Conservation (phyloP, 2,888 invertebrate genomes). For the Andrena trimmerana region DNA sequence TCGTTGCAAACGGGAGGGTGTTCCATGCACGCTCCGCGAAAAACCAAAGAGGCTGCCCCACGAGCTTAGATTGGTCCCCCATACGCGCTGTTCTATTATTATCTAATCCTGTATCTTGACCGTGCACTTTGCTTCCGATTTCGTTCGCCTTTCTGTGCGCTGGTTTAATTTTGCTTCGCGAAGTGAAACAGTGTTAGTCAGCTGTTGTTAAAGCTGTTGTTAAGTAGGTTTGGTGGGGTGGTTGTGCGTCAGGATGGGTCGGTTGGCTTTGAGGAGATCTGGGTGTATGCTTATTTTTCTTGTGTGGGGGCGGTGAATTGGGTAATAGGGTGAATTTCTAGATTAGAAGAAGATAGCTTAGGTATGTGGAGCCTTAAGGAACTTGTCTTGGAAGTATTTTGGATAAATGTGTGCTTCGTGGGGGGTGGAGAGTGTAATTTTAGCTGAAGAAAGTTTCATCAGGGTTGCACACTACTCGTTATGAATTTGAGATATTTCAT, state of each 20-base stretch:
- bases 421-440: too few relatives aligned
- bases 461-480: too few relatives aligned
- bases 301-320: too few relatives aligned
- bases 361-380: too few relatives aligned
- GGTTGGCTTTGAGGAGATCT: too few relatives aligned
- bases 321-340: too few relatives aligned
- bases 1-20: neutral
- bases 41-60: neutral
- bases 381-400: too few relatives aligned
- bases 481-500: too few relatives aligned
- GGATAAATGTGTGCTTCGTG: too few relatives aligned
- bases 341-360: too few relatives aligned
- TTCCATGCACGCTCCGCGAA: neutral
- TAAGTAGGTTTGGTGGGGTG: neutral
- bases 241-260: neutral
- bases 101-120: constrained; percentile 13
- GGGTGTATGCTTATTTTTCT: too few relatives aligned
- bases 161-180: neutral
- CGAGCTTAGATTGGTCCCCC: neutral
- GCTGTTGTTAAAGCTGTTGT: neutral
- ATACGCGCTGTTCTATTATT: constrained; percentile 36
- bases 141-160: neutral
- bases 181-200: neutral
- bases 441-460: too few relatives aligned
- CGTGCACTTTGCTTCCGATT: constrained; percentile 10